phyloP scores from a whole-genome alignment of 2,797 vertebrate species.

The Naso thynnoides region DNA sequence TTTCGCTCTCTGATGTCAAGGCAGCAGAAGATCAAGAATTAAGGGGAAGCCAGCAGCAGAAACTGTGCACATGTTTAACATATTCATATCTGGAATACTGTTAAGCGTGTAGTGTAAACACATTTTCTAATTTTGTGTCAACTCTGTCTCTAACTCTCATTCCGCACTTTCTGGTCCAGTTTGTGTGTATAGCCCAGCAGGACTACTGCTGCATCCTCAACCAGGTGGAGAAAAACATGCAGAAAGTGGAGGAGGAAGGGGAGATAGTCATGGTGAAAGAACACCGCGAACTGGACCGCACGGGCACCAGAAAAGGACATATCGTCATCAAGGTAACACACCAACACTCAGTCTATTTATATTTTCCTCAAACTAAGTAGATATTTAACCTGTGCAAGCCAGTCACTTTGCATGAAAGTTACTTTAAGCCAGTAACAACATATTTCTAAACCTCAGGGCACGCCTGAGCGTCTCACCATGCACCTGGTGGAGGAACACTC shows the following conservation, averaged over 20 bases:
- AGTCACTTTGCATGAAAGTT: not conserved
- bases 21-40: not conserved
- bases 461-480: constrained; percentile 96
- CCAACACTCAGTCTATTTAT: not conserved
- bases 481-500: constrained; percentile 99
- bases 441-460: constrained; percentile 86
- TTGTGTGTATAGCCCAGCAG: constrained; percentile 98
- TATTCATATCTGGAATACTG: not conserved
- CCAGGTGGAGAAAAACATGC: constrained; percentile 99
- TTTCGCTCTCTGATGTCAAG: not conserved
- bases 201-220: constrained; percentile 99
- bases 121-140: not conserved
- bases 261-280: constrained; percentile 99
- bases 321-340: constrained; percentile 97
- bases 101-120: not conserved
- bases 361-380: not conserved
- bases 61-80: not conserved
- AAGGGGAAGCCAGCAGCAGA: not conserved
- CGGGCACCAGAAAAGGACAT: constrained; percentile 97
- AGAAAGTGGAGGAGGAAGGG: constrained; percentile 98
- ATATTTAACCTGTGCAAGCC: not conserved
- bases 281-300: constrained; percentile 96
- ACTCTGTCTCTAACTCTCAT: not conserved
- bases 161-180: constrained; percentile 68
- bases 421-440: not conserved